Evolutionary conservation across 2,888 invertebrate species (phyloP), one percentile per base, ranked within the genome.

Genomic region (Acrocyrtus sp.): DNA sequence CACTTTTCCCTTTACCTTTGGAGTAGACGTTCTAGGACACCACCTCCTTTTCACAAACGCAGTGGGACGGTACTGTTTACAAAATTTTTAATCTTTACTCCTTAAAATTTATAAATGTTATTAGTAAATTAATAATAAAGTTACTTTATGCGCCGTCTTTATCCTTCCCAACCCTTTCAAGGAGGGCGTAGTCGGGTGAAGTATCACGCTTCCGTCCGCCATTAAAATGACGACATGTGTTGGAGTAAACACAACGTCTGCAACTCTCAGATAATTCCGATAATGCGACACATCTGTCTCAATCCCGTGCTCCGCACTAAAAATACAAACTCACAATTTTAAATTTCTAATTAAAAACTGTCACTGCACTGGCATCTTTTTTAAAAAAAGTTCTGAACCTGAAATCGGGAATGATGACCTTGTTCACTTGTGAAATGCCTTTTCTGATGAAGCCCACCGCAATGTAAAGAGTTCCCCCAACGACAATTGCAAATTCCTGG

Each of bases 401-500:
- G n/a, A 72, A 58, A n/a, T 34, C 41, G 2, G 72, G 72, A 27
- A 66, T 12, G 1, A 4, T 1, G 4, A 72, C 66, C 22, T 39
- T 61, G 24, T 26, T 60, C 6, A 29, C 17, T 5, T 66, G 22
- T 0, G 17, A 6, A 3, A 21, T 8, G 4, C 70, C 70, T 17
- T 24, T 21, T 2, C 19, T 12, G 10, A 75, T 24, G 3, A 75
- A 21, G 2, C 26, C 45, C n/a, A 68, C 60, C 1, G 63, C 65
- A n/a, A 72, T 27, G 29, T 75, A 72, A 3, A 72, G 2, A 0
- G 63, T 47, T 0, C 75, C 75, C 15, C 53, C 67, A 3, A 54
- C 68, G 26, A 72, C 61, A 24, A 75, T 34, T 3, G 61, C 75
- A 68, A 75, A 72, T 27, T 75, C 75, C 34, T 72, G 72, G n/a